phyloP scores from a whole-genome alignment of 2,113 vertebrate genomes.

The Apteryx mantelli region DNA sequence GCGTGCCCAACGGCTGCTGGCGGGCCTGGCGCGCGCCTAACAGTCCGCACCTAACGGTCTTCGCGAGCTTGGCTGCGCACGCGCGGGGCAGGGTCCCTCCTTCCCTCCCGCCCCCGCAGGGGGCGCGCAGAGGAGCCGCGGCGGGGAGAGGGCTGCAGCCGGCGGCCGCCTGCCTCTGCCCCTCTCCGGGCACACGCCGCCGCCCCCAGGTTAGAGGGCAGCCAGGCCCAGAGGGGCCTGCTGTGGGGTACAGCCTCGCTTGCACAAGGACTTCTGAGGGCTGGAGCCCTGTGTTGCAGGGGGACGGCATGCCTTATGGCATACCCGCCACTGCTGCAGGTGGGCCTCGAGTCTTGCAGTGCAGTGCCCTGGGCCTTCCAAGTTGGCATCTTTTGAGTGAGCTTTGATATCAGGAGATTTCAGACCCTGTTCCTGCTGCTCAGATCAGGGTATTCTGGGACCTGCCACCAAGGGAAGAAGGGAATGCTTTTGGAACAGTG shows the following conservation, averaged over 20 bases:
- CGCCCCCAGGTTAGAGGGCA: rapidly evolving
- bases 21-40: no score
- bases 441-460: rapidly evolving
- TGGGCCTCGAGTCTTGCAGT: no score
- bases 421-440: rapidly evolving
- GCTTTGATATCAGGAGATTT: neutral
- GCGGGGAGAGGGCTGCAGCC: no score
- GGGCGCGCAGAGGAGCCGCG: neutral
- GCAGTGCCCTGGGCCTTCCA: neutral
- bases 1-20: neutral
- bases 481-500: rapidly evolving
- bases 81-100: neutral
- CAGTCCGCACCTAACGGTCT: neutral
- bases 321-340: neutral
- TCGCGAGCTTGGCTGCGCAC: no score
- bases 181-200: no score
- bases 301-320: no score
- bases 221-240: no score
- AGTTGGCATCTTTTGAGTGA: neutral
- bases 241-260: rapidly evolving
- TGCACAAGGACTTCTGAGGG: neutral
- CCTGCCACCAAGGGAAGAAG: no score
- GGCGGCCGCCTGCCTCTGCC: no score
- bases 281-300: rapidly evolving
- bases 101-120: neutral